Evolutionary conservation across 2,888 invertebrate genomes (phyloP).

Genomic region (Zaprionus obscuricornis): DNA sequence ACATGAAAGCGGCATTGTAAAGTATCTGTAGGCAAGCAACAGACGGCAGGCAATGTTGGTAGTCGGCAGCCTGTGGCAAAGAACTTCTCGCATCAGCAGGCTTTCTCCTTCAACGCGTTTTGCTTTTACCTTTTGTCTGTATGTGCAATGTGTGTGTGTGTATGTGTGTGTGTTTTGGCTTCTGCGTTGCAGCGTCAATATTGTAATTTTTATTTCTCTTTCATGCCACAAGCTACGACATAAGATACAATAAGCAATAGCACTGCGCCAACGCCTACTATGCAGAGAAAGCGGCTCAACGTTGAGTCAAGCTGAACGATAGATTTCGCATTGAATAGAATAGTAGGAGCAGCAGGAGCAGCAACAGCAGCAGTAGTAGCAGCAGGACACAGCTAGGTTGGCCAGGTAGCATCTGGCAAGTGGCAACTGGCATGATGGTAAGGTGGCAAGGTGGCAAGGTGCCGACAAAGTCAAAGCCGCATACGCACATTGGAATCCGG

Average conservation of each 20-base stretch:
- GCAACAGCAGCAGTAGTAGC: background rate
- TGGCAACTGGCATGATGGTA: background rate
- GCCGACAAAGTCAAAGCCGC: conserved; percentile 62
- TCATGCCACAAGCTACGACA: conserved; percentile 57
- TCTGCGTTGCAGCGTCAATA: conserved; percentile 67
- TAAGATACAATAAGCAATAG: conserved; percentile 11
- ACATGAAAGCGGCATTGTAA: conserved; percentile 19
- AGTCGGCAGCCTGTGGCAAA: conserved; percentile 51
- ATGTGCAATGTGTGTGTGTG: conserved; percentile 45
- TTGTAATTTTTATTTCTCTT: conserved; percentile 76
- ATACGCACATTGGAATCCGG: conserved; percentile 76
- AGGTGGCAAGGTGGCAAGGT: background rate
- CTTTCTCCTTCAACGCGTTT: conserved; percentile 24
- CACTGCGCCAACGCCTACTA: conserved; percentile 20
- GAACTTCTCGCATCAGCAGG: conserved; percentile 51
- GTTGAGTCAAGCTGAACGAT: conserved; percentile 48
- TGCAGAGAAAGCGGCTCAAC: conserved; percentile 16
- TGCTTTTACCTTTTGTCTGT: conserved; percentile 14
- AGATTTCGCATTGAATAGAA: conserved; percentile 50
- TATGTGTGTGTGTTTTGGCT: conserved; percentile 32
- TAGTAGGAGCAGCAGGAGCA: background rate
- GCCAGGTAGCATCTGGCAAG: too few relatives aligned
- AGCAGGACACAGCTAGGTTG: background rate
- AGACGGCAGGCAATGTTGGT: conserved; percentile 44
- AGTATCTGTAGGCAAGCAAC: conserved; percentile 31